Base-by-base conservation (phyloP, 2,888 invertebrate species). In the Dysmachus trigonus region DNA sequence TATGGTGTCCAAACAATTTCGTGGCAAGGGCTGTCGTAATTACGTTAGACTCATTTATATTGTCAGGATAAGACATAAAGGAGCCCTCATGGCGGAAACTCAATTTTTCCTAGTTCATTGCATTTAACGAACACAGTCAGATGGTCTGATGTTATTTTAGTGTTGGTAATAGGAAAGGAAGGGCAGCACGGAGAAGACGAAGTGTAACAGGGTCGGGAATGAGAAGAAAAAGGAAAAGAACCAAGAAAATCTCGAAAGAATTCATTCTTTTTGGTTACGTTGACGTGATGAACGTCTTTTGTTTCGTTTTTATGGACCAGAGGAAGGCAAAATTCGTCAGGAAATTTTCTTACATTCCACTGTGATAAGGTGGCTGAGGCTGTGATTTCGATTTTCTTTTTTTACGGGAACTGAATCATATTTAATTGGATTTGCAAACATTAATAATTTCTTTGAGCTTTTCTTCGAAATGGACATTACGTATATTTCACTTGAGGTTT, bases 11-110 rank as follows among this genome's bases (percentile, higher is more conserved):
- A 62, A 62, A 62, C 62, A 62, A 62, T 62, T 62, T 27, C 62
- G 62, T 62, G 62, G 62, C 76, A 35, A 76, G 76, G 38, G 38
- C 38, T 38, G 35, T 35, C 35, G 76, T 76, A 76, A 76, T 76
- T 76, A 38, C 76, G 76, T 76, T 76, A 76, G 76, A 76, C 35
- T 38, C 76, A 76, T 76, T 76, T 76, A 76, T 35, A 76, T 76
- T 38, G 76, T 76, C 76, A 38, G 76, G n/a, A 38, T 73, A 22
- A 38, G 38, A 76, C 22, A 76, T 76, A 38, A 76, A 76, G 38
- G 35, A 38, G 38, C 33, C 38, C 76, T 76, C 76, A 76, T 76
- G 76, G 35, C 38, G 76, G 76, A 76, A 76, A 76, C 76, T 76
- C 38, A 38, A 76, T 76, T 76, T 22, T 76, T 76, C 38, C 76